phyloP scores from a whole-genome alignment of 2,888 invertebrate genomes.

The Caenorhabditis angaria region DNA sequence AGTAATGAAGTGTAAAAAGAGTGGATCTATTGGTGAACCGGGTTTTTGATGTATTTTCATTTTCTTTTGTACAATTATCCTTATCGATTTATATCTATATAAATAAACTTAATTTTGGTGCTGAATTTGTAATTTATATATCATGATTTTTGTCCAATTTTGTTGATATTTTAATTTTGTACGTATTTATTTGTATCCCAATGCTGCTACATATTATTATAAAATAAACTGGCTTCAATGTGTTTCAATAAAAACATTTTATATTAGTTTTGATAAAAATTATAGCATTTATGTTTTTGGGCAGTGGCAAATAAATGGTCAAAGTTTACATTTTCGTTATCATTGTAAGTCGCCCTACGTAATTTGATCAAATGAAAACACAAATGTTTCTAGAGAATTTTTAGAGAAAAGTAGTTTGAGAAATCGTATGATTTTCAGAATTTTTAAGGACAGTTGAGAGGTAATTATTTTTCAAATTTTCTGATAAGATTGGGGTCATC shows the following conservation, averaged over 20 bases:
- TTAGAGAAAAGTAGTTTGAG: too few species aligned
- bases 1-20: constrained; percentile 39
- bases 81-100: constrained; percentile 8
- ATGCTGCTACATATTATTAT: too few species aligned
- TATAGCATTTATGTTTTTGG: neutral
- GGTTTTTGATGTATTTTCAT: neutral
- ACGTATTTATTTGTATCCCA: neutral
- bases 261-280: neutral
- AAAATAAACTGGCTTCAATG: too few species aligned
- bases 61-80: neutral
- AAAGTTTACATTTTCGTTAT: neutral
- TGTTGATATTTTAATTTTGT: constrained; percentile 3
- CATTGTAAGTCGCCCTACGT: neutral
- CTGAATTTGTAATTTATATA: constrained; percentile 15
- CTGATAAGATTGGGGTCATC: too few species aligned
- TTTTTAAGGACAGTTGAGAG: too few species aligned
- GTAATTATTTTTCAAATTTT: too few species aligned
- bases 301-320: neutral
- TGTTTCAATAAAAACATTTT: too few species aligned
- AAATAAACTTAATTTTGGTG: neutral
- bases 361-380: neutral
- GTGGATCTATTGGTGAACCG: constrained; percentile 8
- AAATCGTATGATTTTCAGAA: neutral
- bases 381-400: neutral
- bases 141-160: neutral